Conservation (phyloP, 2,113 vertebrate species). For the Phoenicopterus ruber region DNA sequence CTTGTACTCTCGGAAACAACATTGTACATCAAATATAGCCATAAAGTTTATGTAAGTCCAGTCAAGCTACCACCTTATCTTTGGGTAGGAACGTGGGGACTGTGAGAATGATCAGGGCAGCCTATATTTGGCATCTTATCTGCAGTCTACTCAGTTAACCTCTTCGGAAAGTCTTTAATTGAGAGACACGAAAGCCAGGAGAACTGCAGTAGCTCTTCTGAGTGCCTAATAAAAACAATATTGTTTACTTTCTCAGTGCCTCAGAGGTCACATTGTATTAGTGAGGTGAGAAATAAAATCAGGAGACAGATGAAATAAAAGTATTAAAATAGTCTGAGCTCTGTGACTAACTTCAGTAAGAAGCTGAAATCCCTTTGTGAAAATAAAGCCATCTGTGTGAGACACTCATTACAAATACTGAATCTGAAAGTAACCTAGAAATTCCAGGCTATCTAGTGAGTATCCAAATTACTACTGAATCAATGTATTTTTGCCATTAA, state of each 20-base stretch:
- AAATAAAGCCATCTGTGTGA: neutral
- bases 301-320: neutral
- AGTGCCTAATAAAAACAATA: neutral
- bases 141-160: neutral
- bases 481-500: neutral
- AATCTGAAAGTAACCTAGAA: neutral
- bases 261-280: neutral
- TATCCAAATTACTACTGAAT: neutral
- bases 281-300: neutral
- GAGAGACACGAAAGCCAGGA: neutral
- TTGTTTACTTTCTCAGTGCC: neutral
- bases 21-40: neutral
- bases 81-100: neutral
- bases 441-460: neutral
- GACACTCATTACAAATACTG: neutral
- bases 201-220: neutral
- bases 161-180: neutral
- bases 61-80: neutral
- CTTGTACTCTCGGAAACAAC: neutral
- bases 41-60: neutral
- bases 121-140: neutral
- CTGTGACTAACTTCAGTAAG: neutral
- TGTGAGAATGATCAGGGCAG: neutral
- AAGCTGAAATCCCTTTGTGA: neutral
- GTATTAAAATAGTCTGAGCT: neutral